phyloP scores from a whole-genome alignment of 2,113 vertebrate genomes.

The Platichthys flesus region DNA sequence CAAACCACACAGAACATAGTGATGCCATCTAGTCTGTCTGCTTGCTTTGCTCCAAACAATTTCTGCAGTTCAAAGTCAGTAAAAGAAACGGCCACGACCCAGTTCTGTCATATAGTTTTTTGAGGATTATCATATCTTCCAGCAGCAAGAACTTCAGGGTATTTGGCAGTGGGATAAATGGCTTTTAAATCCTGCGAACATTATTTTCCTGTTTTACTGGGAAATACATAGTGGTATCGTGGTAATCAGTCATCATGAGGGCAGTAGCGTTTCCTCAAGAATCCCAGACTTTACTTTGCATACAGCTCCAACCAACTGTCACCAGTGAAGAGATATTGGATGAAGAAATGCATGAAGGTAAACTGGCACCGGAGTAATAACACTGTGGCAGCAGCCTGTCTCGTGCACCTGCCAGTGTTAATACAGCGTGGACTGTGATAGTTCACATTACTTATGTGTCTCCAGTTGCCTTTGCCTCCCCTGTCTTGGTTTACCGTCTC shows the following conservation, averaged over 20 bases:
- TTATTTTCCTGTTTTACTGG: constrained; percentile 1
- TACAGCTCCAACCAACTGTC: neutral
- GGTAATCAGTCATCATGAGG: neutral
- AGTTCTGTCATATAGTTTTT: constrained; percentile 44
- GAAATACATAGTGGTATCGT: neutral
- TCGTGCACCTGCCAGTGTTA: neutral
- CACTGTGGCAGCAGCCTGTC: neutral
- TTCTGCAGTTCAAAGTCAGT: neutral
- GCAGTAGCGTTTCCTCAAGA: neutral
- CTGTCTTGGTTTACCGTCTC: constrained; percentile 30
- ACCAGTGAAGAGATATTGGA: constrained; percentile 2
- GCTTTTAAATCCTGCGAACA: neutral
- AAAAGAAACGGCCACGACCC: neutral
- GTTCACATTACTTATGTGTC: constrained; percentile 28
- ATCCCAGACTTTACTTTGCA: neutral
- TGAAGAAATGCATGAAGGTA: constrained; percentile 7
- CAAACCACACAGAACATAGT: neutral
- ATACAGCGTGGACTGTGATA: constrained; percentile 23
- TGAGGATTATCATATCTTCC: constrained; percentile 12
- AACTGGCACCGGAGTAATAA: constrained; percentile 13
- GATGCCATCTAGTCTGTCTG: neutral
- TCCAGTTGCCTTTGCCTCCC: constrained; percentile 29
- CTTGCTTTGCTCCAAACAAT: neutral
- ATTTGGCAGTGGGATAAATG: neutral
- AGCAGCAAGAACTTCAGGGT: constrained; percentile 4